Conservation (phyloP, 2,113 vertebrate species). For the Chlamydotis undulata region DNA sequence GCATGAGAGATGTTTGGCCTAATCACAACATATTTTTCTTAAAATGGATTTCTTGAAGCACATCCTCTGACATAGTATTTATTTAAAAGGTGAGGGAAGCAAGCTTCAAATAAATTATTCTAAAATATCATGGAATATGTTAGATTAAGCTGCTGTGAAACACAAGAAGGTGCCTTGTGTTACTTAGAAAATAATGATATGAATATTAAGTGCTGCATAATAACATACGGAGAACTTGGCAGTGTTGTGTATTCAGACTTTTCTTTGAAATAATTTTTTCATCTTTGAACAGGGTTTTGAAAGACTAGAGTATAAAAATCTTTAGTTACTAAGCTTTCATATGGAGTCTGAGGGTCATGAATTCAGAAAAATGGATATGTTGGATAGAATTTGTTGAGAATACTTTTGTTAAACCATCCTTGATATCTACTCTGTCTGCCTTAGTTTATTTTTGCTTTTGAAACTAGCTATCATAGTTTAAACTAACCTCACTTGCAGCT, state of each 20-base stretch:
- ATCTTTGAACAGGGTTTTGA: neutral
- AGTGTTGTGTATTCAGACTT: neutral
- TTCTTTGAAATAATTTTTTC: neutral
- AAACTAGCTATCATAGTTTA: neutral
- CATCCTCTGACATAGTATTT: neutral
- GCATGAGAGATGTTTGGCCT: neutral
- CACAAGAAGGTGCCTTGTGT: neutral
- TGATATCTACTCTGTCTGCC: neutral
- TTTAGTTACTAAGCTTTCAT: neutral
- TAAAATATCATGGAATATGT: neutral
- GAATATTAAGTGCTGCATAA: neutral
- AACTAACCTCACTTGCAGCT: neutral
- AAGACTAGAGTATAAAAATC: neutral
- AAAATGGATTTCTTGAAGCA: neutral
- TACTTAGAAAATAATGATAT: neutral
- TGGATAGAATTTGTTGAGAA: neutral
- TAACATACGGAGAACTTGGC: neutral
- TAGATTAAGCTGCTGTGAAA: neutral
- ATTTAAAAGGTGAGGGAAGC: neutral
- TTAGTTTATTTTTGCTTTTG: neutral
- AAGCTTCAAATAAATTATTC: neutral
- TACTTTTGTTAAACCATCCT: neutral
- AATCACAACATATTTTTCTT: neutral
- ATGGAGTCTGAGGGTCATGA: neutral
- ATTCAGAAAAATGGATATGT: neutral